phyloP scores from a whole-genome alignment of 2,888 invertebrate species.

The Eupeodes latifasciatus region DNA sequence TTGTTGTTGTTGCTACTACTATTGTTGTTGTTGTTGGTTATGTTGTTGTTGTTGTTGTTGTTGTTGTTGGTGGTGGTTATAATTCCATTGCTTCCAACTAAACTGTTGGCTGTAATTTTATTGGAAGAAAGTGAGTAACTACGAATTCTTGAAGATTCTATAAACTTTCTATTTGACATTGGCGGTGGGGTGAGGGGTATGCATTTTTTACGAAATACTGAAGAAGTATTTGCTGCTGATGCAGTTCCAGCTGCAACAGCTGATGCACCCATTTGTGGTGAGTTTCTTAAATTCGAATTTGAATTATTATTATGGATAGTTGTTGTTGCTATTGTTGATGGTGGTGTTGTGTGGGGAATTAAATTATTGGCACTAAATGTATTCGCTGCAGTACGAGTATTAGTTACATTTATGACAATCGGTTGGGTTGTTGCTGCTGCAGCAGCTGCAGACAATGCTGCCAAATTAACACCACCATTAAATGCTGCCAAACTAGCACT shows the following conservation, averaged over 20 bases:
- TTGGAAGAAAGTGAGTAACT: constrained; percentile 83
- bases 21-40: constrained; percentile 37
- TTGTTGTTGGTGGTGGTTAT: constrained; percentile 51
- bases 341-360: constrained; percentile 19
- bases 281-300: constrained; percentile 62
- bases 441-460: constrained; percentile 76
- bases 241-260: constrained; percentile 73
- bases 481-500: constrained; percentile 10
- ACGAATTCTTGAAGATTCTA: constrained; percentile 82
- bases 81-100: constrained; percentile 68
- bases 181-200: constrained; percentile 83
- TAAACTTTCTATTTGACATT: constrained; percentile 81
- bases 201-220: constrained; percentile 79
- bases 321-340: constrained; percentile 3
- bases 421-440: constrained; percentile 68
- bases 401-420: constrained; percentile 72
- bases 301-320: not conserved
- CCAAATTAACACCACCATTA: constrained; percentile 78
- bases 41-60: constrained; percentile 41
- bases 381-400: constrained; percentile 68
- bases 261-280: constrained; percentile 67
- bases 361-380: constrained; percentile 56
- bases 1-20: constrained; percentile 54
- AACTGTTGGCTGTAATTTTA: constrained; percentile 82
- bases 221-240: constrained; percentile 64